Percentiles rank a stretch among this genome's conserved stretches.
phyloP scores from a whole-genome alignment of 2,888 invertebrate genomes.

The Scaptomyza flava region DNA sequence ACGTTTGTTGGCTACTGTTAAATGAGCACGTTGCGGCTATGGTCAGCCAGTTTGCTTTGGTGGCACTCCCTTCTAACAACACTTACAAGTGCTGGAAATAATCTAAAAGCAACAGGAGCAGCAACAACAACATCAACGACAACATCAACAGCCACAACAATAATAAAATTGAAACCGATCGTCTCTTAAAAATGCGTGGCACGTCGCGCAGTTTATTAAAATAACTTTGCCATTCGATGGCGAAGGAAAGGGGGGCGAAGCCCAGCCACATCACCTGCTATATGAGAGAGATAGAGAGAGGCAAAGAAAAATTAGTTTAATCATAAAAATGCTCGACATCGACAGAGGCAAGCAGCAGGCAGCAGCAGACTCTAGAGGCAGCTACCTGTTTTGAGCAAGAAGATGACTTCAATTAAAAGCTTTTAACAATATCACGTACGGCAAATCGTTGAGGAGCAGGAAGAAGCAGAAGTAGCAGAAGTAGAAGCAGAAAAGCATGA shows the following conservation, averaged over 20 bases:
- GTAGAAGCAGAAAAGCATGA: constrained; percentile 49
- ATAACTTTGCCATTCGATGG: constrained; percentile 79
- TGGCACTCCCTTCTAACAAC: constrained; percentile 80
- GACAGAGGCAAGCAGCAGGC: constrained; percentile 45
- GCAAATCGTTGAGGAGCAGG: constrained; percentile 68
- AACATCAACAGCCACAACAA: constrained; percentile 51
- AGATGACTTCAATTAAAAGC: constrained; percentile 83
- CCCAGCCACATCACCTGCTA: constrained; percentile 73
- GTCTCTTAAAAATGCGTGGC: constrained; percentile 81
- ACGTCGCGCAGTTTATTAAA: constrained; percentile 85
- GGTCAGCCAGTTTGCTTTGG: constrained; percentile 41
- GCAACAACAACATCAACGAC: constrained; percentile 19
- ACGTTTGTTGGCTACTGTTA: constrained; percentile 76
- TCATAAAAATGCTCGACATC: constrained; percentile 81
- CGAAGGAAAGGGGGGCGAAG: constrained; percentile 24
- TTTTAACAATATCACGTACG: constrained; percentile 83
- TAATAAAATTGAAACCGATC: constrained; percentile 81
- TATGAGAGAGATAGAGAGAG: constrained; percentile 32
- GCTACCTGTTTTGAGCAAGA: constrained; percentile 80
- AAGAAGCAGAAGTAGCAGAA: constrained; percentile 14
- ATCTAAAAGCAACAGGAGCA: constrained; percentile 60
- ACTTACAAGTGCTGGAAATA: constrained; percentile 76
- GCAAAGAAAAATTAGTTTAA: constrained; percentile 81
- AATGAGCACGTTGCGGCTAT: constrained; percentile 72
- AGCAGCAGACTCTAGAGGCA: constrained; percentile 56